Conservation (phyloP, 2,113 vertebrate species). For the Platysteira castanea region DNA sequence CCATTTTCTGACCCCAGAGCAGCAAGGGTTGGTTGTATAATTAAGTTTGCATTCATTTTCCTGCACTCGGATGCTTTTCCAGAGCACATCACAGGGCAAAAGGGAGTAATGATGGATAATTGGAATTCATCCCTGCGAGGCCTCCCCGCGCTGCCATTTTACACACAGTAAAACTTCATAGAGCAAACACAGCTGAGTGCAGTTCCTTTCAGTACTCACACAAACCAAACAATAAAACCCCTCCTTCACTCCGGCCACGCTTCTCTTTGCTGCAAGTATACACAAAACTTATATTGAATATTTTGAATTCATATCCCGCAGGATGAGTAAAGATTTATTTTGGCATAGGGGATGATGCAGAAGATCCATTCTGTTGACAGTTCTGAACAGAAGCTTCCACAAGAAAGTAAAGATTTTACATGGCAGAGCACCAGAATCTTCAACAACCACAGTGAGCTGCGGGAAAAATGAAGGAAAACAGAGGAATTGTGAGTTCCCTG, state of each 20-base stretch:
- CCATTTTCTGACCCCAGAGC: constrained; percentile 2
- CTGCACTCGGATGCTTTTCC: constrained; percentile 17
- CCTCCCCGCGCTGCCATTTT: neutral
- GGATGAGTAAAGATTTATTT: neutral
- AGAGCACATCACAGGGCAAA: constrained; percentile 5
- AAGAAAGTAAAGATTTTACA: neutral
- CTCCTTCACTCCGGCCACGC: neutral
- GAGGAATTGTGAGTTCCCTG: neutral
- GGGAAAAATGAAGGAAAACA: neutral
- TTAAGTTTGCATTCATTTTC: constrained; percentile 53
- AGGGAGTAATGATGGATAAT: constrained; percentile 27
- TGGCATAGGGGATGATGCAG: neutral
- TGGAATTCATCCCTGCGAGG: neutral
- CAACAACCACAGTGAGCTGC: neutral
- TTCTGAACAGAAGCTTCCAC: neutral
- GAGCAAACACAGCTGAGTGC: neutral
- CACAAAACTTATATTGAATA: neutral
- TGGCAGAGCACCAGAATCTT: neutral
- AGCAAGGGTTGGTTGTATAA: constrained; percentile 4
- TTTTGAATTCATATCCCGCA: neutral
- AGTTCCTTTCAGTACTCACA: neutral
- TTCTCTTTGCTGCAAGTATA: neutral
- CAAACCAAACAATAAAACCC: neutral
- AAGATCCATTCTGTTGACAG: neutral
- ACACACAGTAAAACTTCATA: neutral